Percentiles rank a stretch among this genome's conserved stretches.
Conservation (phyloP, 1,140 invertebrate species). For the Drosophila elegans region DNA sequence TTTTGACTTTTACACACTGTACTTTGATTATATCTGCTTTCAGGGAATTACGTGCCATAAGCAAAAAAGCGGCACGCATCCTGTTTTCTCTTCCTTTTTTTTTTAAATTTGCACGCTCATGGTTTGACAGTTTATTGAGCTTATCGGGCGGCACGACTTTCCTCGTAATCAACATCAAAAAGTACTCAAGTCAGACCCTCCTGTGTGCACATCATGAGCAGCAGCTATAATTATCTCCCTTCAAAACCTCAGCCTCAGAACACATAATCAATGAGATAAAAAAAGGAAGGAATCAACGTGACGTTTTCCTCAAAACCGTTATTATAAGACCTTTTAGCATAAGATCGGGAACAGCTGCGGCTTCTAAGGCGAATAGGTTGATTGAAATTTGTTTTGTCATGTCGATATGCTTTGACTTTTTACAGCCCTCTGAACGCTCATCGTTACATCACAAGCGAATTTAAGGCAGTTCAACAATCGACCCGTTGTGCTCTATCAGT, state of each 20-base stretch:
- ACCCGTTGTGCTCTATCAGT: conserved; percentile 68
- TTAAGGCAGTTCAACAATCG: conserved; percentile 69
- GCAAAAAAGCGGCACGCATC: conserved; percentile 58
- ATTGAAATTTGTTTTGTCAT: conserved; percentile 81
- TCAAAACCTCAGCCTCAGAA: conserved; percentile 8
- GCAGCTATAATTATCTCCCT: conserved; percentile 70
- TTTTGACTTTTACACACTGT: conserved; percentile 70
- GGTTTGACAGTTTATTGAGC: conserved; percentile 61
- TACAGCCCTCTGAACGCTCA: conserved; percentile 33
- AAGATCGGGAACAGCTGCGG: conserved; percentile 49
- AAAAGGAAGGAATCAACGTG: conserved; percentile 59
- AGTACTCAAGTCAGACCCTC: conserved; percentile 42
- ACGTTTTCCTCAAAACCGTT: conserved; percentile 67
- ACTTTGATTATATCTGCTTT: conserved; percentile 82
- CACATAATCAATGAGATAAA: conserved; percentile 70
- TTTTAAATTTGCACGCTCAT: conserved; percentile 76
- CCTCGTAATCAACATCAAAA: conserved; percentile 79
- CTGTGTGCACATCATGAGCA: conserved; percentile 54
- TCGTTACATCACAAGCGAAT: conserved; percentile 14
- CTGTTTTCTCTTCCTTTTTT: conserved; percentile 55
- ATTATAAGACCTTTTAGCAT: conserved; percentile 55
- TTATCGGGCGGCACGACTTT: conserved; percentile 77
- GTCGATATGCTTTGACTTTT: conserved; percentile 74
- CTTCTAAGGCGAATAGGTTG: conserved; percentile 52
- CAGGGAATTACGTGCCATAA: conserved; percentile 66